These are phyloP conservation scores for Megalops atlanticus DNA, from an alignment of 2,113 vertebrate species.

Conservation along the genomic window DNA sequence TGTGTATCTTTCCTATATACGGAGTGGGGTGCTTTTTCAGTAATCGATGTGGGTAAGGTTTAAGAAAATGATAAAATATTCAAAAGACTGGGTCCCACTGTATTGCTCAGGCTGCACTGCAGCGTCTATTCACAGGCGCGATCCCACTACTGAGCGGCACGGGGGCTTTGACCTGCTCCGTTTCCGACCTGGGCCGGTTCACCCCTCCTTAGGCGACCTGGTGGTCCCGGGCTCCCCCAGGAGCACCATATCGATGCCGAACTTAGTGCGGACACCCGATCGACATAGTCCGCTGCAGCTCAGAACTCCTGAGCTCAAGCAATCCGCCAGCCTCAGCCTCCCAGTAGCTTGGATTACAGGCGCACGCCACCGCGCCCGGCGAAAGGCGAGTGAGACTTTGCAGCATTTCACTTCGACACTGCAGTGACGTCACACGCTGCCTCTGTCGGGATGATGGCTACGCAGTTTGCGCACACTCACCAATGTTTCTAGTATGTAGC, in stretches of 20 bases:
- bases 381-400: accelerated
- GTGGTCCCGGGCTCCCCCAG: slow-evolving; percentile 64
- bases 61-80: neutral
- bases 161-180: slow-evolving; percentile 79
- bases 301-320: slow-evolving; percentile 49
- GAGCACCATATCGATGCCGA: slow-evolving; percentile 27
- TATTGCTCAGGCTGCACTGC: slow-evolving; percentile 66
- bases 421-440: slow-evolving; percentile 18
- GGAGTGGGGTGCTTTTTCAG: no score
- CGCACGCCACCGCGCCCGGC: slow-evolving; percentile 77
- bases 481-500: no score
- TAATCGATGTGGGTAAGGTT: no score
- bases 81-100: slow-evolving; percentile 68
- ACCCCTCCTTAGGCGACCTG: slow-evolving; percentile 49
- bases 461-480: no score
- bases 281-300: slow-evolving; percentile 33
- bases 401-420: neutral
- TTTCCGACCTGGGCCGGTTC: slow-evolving; percentile 62
- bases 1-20: no score
- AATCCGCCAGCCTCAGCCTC: slow-evolving; percentile 62
- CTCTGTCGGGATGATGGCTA: no score
- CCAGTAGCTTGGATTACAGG: slow-evolving; percentile 80
- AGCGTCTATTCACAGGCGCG: slow-evolving; percentile 70
- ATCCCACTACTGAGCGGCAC: slow-evolving; percentile 71
- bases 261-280: slow-evolving; percentile 29